These are phyloP conservation scores for Zelleria hepariella DNA, from an alignment of 2,888 invertebrate genomes.

Conservation along the genomic window DNA sequence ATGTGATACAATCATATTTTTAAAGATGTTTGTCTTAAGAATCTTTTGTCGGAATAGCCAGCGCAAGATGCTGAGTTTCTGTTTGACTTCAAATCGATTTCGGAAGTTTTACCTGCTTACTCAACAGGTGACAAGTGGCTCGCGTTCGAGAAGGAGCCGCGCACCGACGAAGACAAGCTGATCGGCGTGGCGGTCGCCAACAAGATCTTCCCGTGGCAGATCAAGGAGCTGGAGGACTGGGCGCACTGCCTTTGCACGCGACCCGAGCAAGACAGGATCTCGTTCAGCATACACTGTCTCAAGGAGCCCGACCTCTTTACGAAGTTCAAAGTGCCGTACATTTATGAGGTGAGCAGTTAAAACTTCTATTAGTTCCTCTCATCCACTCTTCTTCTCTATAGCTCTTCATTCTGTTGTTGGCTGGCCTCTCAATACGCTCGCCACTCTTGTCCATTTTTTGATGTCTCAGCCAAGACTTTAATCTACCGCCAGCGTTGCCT, in stretches of 20 bases:
- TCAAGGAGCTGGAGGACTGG: constrained; percentile 63
- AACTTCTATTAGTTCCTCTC: too few species aligned
- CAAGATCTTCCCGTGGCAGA: constrained; percentile 63
- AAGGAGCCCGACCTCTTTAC: constrained; percentile 56
- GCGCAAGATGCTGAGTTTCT: too few species aligned
- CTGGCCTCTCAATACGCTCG: too few species aligned
- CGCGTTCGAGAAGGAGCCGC: constrained; percentile 37
- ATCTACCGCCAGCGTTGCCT: too few species aligned
- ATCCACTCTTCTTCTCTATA: too few species aligned
- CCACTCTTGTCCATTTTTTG: too few species aligned
- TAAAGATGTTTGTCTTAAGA: too few species aligned
- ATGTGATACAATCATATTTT: too few species aligned
- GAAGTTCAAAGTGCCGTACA: constrained; percentile 48
- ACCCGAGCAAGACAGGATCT: constrained; percentile 55
- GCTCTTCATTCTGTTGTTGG: too few species aligned
- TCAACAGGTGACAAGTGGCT: constrained; percentile 41
- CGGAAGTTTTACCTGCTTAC: not conserved
- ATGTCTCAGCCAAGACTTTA: too few species aligned
- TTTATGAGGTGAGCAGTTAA: constrained; percentile 70
- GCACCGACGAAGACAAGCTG: constrained; percentile 47
- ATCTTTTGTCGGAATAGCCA: too few species aligned
- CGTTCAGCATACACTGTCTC: constrained; percentile 65
- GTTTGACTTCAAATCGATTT: too few species aligned
- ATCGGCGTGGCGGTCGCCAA: constrained; percentile 62
- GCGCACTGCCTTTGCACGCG: constrained; percentile 49